Conservation (phyloP, 2,113 vertebrate species). For the Plotosus lineatus region DNA sequence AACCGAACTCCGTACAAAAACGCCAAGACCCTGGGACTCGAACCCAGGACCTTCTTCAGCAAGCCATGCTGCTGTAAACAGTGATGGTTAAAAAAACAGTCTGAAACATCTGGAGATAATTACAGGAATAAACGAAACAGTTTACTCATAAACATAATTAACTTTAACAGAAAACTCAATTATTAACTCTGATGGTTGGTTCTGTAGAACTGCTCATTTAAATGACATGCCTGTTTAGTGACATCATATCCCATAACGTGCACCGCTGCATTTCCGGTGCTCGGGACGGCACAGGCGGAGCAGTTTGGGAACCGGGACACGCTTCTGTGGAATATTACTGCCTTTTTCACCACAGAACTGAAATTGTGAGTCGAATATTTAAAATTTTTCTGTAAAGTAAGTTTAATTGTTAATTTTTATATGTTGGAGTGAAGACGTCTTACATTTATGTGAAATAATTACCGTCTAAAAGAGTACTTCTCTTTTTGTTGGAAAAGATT, state of each 20-base stretch:
- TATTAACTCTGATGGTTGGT: too few species aligned
- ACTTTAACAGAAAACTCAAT: neutral
- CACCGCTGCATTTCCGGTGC: conserved; percentile 32
- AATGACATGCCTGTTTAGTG: conserved; percentile 20
- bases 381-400: neutral
- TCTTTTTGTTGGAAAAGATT: conserved; percentile 41
- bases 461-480: neutral
- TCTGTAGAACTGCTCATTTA: neutral
- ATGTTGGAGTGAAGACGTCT: neutral
- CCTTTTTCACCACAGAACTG: neutral
- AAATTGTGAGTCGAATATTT: conserved; percentile 15
- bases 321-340: conserved; percentile 12
- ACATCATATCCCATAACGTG: conserved; percentile 61
- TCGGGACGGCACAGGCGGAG: conserved; percentile 11
- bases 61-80: neutral
- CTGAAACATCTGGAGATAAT: neutral
- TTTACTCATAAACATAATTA: neutral
- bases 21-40: too few species aligned
- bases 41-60: too few species aligned
- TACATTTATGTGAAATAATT: neutral
- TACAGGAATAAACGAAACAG: neutral
- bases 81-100: too few species aligned
- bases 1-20: too few species aligned
- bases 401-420: neutral
- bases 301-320: conserved; percentile 33